Base-by-base conservation (phyloP, 2,888 invertebrate genomes). In the Allacma fusca region DNA sequence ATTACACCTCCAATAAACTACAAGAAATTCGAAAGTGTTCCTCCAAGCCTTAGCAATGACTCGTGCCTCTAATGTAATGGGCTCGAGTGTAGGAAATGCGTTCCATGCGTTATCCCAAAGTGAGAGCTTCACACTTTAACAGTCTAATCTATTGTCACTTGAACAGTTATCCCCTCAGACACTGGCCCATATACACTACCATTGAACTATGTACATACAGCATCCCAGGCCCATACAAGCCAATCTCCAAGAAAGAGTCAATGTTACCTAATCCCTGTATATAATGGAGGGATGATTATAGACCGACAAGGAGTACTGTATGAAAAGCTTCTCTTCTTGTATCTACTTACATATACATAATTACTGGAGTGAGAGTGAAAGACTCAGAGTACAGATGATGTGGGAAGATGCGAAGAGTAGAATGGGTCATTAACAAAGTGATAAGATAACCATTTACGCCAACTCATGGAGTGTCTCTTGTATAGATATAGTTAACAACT, bases 361-460 rank as follows among this genome's bases (percentile, higher is more conserved):
- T 9, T 5, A 40, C 13, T 24, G 12, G 62, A 62, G 26, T 19
- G 23, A 62, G 62, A 62, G 62, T 19, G 24, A 24, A 24, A 24
- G 62, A 59, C 5, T 7, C 12, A 59, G n/a, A 13, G 19, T 7
- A n/a, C 5, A 59, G 7, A n/a, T 21, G 59, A 23, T 62, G 62
- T 26, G n/a, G 62, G 26, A 62, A 62, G 62, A 24, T 24, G 62
- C 23, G n/a, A 62, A 62, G 2, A 26, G 23, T 23, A 62, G 62
- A 62, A 62, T 62, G 62, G 62, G 62, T 62, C 24, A 62, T 62
- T 62, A 62, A 62, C 62, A 24, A 62, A 2, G 26, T 62, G 62
- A 62, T 62, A 62, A 62, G 62, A 23, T 26, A 16, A 24, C 62
- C 62, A 62, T 62, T 62, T 62, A 62, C 26, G 62, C 62, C 62